phyloP scores from a whole-genome alignment of 1,140 invertebrate genomes.

The Pseudobourletiella spinata region DNA sequence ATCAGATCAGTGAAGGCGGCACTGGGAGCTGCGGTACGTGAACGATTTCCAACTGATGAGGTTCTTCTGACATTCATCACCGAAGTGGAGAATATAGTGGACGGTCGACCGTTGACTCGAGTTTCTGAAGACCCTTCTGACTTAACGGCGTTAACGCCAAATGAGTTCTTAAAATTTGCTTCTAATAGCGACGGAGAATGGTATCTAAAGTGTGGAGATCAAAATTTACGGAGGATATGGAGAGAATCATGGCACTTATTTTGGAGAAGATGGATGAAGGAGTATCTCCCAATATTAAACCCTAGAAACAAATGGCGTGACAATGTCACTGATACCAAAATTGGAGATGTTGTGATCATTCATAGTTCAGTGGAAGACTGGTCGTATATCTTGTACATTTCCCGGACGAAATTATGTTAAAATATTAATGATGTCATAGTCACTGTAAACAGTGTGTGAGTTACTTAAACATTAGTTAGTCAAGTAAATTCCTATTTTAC shows the following conservation, averaged over 20 bases:
- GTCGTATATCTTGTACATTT: too few relatives aligned
- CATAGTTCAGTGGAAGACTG: too few relatives aligned
- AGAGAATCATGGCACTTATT: constrained; percentile 11
- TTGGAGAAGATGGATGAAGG: constrained; percentile 22
- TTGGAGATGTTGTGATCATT: constrained; percentile 30
- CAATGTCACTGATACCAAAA: neutral
- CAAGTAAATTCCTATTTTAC: too few relatives aligned
- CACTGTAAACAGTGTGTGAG: too few relatives aligned
- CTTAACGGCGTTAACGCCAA: constrained; percentile 36
- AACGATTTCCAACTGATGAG: constrained; percentile 32
- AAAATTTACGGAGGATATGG: constrained; percentile 17
- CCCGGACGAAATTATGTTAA: too few relatives aligned
- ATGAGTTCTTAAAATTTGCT: constrained; percentile 29
- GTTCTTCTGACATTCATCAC: constrained; percentile 35
- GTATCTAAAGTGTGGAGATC: neutral
- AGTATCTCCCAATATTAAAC: constrained; percentile 26
- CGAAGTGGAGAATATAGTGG: constrained; percentile 38
- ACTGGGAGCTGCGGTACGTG: constrained; percentile 15
- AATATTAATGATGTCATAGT: too few relatives aligned
- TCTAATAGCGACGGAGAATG: neutral
- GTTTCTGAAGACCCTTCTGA: constrained; percentile 38
- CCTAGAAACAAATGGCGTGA: constrained; percentile 20
- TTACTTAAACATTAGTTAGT: too few relatives aligned
- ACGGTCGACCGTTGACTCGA: constrained; percentile 35
- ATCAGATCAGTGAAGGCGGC: constrained; percentile 39